Conservation (phyloP, 2,888 invertebrate species). For the Oligia fasciuncula region DNA sequence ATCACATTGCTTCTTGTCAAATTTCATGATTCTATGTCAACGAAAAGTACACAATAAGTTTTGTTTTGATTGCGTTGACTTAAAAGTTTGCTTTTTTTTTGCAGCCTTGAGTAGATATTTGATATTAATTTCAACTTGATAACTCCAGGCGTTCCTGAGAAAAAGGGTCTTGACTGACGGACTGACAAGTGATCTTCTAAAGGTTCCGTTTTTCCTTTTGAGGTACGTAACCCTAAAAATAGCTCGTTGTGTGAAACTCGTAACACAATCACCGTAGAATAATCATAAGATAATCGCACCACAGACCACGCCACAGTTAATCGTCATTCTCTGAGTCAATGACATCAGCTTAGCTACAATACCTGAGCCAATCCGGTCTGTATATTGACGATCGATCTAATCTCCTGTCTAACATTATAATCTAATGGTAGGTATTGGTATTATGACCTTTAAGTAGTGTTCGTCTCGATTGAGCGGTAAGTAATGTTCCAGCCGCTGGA, state of each 20-base stretch:
- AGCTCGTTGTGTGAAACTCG: neutral
- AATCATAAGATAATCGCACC: conserved; percentile 1
- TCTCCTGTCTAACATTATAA: conserved; percentile 20
- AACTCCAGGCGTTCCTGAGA: no score
- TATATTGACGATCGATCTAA: conserved; percentile 16
- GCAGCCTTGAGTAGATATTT: no score
- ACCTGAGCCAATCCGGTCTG: neutral
- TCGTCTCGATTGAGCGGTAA: neutral
- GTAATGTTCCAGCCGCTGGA: neutral
- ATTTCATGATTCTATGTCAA: no score
- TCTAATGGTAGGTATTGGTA: conserved; percentile 9
- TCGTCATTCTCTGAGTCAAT: conserved; percentile 5
- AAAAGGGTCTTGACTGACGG: no score
- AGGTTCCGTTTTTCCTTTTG: no score
- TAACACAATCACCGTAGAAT: neutral
- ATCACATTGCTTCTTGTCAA: no score
- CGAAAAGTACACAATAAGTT: no score
- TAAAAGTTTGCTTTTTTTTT: no score
- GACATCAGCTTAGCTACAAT: conserved; percentile 9
- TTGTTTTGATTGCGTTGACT: no score
- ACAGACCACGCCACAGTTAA: neutral
- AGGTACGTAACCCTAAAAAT: no score
- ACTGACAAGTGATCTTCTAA: no score
- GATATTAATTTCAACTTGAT: no score
- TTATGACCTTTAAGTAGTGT: neutral